Evolutionary conservation across 2,888 invertebrate species (phyloP), one percentile per base, ranked within the genome.

Genomic region (Gymnosoma rotundatum): DNA sequence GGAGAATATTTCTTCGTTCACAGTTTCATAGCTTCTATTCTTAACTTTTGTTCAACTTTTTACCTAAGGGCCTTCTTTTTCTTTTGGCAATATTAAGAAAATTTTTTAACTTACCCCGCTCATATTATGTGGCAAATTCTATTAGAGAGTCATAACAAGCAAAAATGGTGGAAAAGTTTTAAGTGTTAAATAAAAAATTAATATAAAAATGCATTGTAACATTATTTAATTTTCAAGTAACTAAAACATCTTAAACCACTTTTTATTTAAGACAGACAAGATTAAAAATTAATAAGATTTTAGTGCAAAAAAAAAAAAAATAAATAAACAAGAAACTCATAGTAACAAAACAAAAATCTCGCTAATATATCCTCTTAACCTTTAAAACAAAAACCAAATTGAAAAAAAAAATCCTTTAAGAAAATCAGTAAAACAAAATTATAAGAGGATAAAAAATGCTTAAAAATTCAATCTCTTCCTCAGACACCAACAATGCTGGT

Each of bases 301-400:
- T 38, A 16, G 25, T 70, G 38, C 12, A 21, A 21, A 16, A 50
- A 60, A n/a, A n/a, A n/a, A n/a, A n/a, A n/a, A n/a, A n/a, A n/a
- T n/a, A n/a, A n/a, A n/a, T n/a, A n/a, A n/a, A 18, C 42, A 9
- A 61, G 48, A 78, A 50, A 6, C 14, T 36, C 45, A 32, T 8
- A 32, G 32, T 32, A 7, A 7, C 2, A 54, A 63, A 54, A n/a
- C 12, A 54, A 64, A 76, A 70, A 32, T n/a, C 36, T 42, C 67
- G 20, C 70, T 73, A 78, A 76, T 72, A 80, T 76, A 83, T 83
- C 83, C 76, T 80, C 83, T 80, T 83, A 83, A 73, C 72, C 72
- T 76, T 73, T 45, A 60, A 70, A 64, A 76, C 42, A 82, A 80
- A 74, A 78, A 48, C 21, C 12, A 14, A 50, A 42, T 42, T 20